A percentile compares a stretch with the other conserved stretches of the same genome.
phyloP scores from a whole-genome alignment of 2,888 invertebrate species.

The Athalia cordata region DNA sequence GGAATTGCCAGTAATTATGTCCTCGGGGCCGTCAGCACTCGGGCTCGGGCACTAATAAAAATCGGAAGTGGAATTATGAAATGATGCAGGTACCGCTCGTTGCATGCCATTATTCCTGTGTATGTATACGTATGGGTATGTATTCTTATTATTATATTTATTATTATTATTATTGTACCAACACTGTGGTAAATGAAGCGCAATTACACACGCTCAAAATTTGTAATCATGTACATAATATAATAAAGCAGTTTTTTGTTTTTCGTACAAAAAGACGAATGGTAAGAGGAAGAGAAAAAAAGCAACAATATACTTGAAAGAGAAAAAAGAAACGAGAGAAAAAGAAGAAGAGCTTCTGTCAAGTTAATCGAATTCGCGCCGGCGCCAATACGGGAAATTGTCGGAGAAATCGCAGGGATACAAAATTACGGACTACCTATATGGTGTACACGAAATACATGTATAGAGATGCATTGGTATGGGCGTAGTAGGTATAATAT shows the following conservation, averaged over 20 bases:
- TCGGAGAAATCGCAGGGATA: conserved; percentile 6
- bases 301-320: neutral
- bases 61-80: conserved; percentile 31
- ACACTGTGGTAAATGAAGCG: too few species aligned
- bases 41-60: conserved; percentile 4
- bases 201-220: too few species aligned
- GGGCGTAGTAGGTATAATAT: neutral
- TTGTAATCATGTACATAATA: too few species aligned
- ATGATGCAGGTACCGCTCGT: conserved; percentile 13
- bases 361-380: conserved; percentile 38
- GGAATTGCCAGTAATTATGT: conserved; percentile 35
- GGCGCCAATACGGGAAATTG: conserved; percentile 33
- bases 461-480: neutral
- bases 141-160: neutral
- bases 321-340: neutral
- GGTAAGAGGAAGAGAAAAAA: neutral
- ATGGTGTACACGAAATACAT: neutral
- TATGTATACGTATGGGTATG: neutral
- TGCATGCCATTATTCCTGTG: neutral
- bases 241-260: too few species aligned
- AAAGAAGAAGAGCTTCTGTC: conserved; percentile 17
- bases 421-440: conserved; percentile 16
- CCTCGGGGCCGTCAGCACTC: conserved; percentile 18
- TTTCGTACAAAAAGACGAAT: too few species aligned
- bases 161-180: too few species aligned